Evolutionary conservation across 1,140 invertebrate genomes (phyloP).

Genomic region (Paramacrobiotus metropolitanus): DNA sequence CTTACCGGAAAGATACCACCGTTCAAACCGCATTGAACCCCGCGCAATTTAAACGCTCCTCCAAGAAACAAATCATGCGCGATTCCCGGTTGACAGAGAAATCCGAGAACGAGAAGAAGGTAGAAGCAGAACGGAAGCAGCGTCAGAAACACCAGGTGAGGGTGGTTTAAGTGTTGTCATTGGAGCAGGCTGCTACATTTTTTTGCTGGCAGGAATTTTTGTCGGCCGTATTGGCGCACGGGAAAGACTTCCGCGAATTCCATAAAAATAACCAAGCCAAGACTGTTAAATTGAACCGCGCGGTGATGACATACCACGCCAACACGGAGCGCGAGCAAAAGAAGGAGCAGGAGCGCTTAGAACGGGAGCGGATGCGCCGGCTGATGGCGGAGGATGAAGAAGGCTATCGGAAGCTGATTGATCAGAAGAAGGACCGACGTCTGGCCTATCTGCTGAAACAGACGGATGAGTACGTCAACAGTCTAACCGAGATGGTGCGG

Average conservation of each 20-base stretch:
- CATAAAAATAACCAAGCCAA: constrained; percentile 59
- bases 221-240: constrained; percentile 81
- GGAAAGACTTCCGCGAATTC: constrained; percentile 89
- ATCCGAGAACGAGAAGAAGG: constrained; percentile 90
- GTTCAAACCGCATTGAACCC: constrained; percentile 87
- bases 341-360: constrained; percentile 93
- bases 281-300: constrained; percentile 70
- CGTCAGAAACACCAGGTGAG: constrained; percentile 60
- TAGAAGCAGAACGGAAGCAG: constrained; percentile 82
- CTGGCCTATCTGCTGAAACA: constrained; percentile 86
- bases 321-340: constrained; percentile 96
- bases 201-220: constrained; percentile 47
- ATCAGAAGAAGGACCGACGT: constrained; percentile 99
- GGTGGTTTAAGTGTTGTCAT: not conserved
- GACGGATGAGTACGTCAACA: constrained; percentile 93
- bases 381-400: constrained; percentile 53
- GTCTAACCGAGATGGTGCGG: constrained; percentile 85
- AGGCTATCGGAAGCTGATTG: constrained; percentile 69
- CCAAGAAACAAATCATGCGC: constrained; percentile 73
- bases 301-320: constrained; percentile 79
- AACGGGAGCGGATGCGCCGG: constrained; percentile 91
- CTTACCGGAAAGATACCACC: constrained; percentile 43
- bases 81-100: constrained; percentile 93
- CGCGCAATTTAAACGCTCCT: constrained; percentile 75
- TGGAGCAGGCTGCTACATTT: not conserved